A percentile compares a stretch with the other conserved stretches of the same genome.
These are phyloP conservation scores for Sebastes matsubarae DNA, from an alignment of 2,797 vertebrate species.

Conservation along the genomic window DNA sequence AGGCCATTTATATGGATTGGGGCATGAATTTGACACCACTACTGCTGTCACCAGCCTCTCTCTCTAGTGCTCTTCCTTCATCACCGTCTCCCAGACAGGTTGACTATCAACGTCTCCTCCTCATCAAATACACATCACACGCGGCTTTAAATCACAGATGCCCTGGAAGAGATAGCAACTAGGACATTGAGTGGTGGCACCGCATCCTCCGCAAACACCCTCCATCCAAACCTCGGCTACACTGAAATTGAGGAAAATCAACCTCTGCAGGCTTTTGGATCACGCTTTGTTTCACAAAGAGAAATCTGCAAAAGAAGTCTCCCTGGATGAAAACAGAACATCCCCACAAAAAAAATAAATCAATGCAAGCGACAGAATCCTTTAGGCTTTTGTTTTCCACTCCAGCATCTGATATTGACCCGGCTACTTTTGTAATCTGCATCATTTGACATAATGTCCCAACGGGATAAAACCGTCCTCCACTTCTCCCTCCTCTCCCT, in stretches of 20 bases:
- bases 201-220: constrained; percentile 31
- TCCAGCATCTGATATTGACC: constrained; percentile 28
- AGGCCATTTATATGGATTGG: constrained; percentile 43
- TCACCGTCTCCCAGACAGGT: constrained; percentile 21
- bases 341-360: constrained; percentile 22
- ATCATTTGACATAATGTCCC: constrained; percentile 45
- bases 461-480: constrained; percentile 1
- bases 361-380: constrained; percentile 27
- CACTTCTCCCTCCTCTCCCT: not conserved
- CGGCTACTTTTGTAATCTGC: constrained; percentile 19
- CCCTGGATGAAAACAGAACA: constrained; percentile 2
- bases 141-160: constrained; percentile 36
- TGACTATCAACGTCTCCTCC: constrained; percentile 15
- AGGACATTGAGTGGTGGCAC: constrained; percentile 41
- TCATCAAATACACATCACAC: constrained; percentile 30
- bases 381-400: constrained; percentile 36
- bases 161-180: constrained; percentile 32
- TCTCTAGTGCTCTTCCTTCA: constrained; percentile 1
- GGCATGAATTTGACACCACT: constrained; percentile 28
- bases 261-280: constrained; percentile 17
- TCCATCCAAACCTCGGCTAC: constrained; percentile 29
- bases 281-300: constrained; percentile 25
- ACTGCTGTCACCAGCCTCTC: constrained; percentile 18
- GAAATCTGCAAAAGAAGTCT: constrained; percentile 5
- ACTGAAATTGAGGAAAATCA: constrained; percentile 21